A percentile compares a stretch with the other conserved stretches of the same genome.
Conservation (phyloP, 2,797 vertebrate genomes). For the Loris lydekkerianus region DNA sequence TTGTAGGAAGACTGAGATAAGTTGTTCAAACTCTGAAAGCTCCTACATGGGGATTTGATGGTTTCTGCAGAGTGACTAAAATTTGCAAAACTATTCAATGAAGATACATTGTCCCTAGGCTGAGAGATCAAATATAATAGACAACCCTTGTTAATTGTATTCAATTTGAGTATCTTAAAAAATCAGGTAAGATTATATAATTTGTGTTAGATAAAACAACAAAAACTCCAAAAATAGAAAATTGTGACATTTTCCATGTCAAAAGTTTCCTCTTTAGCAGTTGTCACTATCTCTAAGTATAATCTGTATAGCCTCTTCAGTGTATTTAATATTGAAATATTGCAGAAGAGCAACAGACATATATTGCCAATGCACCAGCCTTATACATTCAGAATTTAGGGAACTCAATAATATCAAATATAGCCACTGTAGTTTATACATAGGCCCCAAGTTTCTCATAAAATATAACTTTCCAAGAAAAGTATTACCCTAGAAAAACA, state of each 20-base stretch:
- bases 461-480: constrained; percentile 26
- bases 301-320: background rate
- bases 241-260: background rate
- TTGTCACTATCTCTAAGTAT: background rate
- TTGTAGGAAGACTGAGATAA: background rate
- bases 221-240: background rate
- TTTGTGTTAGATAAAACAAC: background rate
- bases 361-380: background rate
- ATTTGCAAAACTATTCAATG: background rate
- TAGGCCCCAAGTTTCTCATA: background rate
- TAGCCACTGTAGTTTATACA: background rate
- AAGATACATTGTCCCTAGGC: background rate
- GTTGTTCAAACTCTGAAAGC: background rate
- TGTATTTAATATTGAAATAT: background rate
- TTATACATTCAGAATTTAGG: background rate
- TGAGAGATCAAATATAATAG: background rate
- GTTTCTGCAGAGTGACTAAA: background rate
- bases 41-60: background rate
- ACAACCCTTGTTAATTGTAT: background rate
- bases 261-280: background rate
- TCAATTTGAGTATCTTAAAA: background rate
- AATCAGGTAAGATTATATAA: background rate
- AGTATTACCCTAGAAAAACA: background rate
- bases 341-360: background rate
- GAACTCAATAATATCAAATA: background rate